These are phyloP conservation scores for Heliconius cydno DNA, from an alignment of 2,888 invertebrate species.

Conservation along the genomic window DNA sequence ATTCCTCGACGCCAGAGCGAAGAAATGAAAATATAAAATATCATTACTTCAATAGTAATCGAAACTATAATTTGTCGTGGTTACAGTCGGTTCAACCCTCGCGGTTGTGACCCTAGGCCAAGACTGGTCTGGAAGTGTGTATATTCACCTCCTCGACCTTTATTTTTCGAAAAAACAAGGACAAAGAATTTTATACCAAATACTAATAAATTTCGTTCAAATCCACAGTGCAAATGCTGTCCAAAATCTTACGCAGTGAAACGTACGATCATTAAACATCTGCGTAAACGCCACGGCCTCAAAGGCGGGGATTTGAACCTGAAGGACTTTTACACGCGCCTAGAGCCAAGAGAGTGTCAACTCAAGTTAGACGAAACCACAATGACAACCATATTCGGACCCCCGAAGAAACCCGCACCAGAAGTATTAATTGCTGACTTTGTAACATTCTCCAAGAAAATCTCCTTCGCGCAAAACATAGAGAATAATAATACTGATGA, in stretches of 20 bases:
- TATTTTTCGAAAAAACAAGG: no score
- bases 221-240: slow-evolving; percentile 77
- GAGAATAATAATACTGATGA: slow-evolving; percentile 49
- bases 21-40: background rate
- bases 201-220: background rate
- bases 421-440: slow-evolving; percentile 62
- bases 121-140: no score
- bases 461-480: slow-evolving; percentile 41
- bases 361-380: slow-evolving; percentile 69
- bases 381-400: slow-evolving; percentile 72
- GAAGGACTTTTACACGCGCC: slow-evolving; percentile 62
- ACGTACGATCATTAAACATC: slow-evolving; percentile 74
- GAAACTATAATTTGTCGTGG: background rate
- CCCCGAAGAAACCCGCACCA: slow-evolving; percentile 57
- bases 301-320: slow-evolving; percentile 58
- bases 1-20: background rate
- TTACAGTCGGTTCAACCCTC: background rate
- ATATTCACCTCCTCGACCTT: no score
- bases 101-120: no score
- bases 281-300: slow-evolving; percentile 73
- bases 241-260: slow-evolving; percentile 76
- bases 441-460: slow-evolving; percentile 56
- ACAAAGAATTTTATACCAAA: background rate
- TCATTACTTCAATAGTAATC: background rate
- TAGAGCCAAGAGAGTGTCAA: slow-evolving; percentile 74